phyloP scores from a whole-genome alignment of 2,888 invertebrate genomes.

The Stenodema calcarata region DNA sequence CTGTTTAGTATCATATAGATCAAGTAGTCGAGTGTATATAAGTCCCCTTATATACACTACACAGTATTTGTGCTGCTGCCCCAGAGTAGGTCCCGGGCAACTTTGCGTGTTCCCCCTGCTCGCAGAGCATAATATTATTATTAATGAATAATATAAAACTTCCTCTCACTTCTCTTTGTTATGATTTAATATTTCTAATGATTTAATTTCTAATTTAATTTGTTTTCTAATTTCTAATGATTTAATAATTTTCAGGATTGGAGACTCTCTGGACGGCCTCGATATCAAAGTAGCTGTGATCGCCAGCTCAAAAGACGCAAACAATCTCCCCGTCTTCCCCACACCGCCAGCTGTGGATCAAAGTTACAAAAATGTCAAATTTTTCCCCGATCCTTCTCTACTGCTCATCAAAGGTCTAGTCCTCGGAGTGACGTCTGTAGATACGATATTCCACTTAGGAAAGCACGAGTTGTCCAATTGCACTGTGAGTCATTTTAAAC shows the following conservation, averaged over 20 bases:
- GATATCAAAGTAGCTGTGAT: constrained; percentile 76
- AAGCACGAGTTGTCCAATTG: constrained; percentile 79
- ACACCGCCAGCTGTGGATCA: constrained; percentile 73
- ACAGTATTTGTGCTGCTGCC: too few relatives aligned
- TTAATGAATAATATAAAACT: too few relatives aligned
- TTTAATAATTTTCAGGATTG: constrained; percentile 16
- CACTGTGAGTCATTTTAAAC: neutral
- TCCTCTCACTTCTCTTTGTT: too few relatives aligned
- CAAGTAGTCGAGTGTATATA: too few relatives aligned
- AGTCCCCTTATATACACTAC: too few relatives aligned
- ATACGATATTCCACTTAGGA: constrained; percentile 81
- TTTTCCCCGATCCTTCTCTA: constrained; percentile 82
- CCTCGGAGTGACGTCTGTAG: constrained; percentile 81
- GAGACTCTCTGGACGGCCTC: constrained; percentile 61
- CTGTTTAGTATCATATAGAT: too few relatives aligned
- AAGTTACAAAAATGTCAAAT: constrained; percentile 64
- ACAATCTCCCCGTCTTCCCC: constrained; percentile 81
- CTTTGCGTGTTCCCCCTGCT: too few relatives aligned
- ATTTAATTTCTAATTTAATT: too few relatives aligned
- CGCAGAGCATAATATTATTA: too few relatives aligned
- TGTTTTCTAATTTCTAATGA: too few relatives aligned
- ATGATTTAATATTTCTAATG: too few relatives aligned
- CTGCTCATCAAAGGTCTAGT: constrained; percentile 78
- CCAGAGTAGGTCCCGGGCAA: too few relatives aligned
- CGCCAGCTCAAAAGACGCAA: constrained; percentile 78